Base-by-base conservation (phyloP, 2,797 vertebrate genomes). In the Catharus ustulatus region DNA sequence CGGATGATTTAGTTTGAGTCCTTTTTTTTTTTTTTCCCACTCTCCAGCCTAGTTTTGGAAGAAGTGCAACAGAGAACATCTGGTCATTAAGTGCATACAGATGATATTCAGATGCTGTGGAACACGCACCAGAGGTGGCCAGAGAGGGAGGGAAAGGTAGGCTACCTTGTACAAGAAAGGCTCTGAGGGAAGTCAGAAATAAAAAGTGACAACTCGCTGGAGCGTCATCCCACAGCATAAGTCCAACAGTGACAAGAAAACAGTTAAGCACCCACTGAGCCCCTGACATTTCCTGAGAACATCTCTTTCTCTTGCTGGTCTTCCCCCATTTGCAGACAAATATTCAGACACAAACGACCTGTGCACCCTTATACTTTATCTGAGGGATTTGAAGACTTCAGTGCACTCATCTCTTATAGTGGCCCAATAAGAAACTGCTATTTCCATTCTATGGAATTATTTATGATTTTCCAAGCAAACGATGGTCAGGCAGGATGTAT, bases 1-100 rank as follows among this genome's bases (percentile, higher is more conserved):
- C 90, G 89, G 95, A 90, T 97, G 86, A 97, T 97, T 97, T 96
- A 87, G 77, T 94, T 95, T 84, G 51, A 96, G 67, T 84, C 59
- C 12, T 8, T 6, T 86, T 84, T 11, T 5, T 81, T 64, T 86
- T 66, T 74, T 87, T 82, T 77, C 40, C 4, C 40, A 55, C 22
- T 13, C 24, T 84, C 58, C 73, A 89, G 62, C 62, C 57, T 89
- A 75, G 63, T 93, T 89, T 90, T 79, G 77, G 85, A 95, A 91
- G 79, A 96, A 84, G 2, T 6, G 55, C 6, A 15, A 89, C 93
- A 93, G 90, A 94, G 94, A 97, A 96, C 94, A 97, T 95, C 93
- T 94, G 95, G 96, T 97, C 92, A 90, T 96, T 97, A 96, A 94
- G 58, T 80, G 79, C 83, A 80, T 91, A 86, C 36, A 89, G 93